A percentile compares a stretch with the other conserved stretches of the same genome.
Conservation (phyloP, 2,113 vertebrate species). For the Ceyx melanurus region DNA sequence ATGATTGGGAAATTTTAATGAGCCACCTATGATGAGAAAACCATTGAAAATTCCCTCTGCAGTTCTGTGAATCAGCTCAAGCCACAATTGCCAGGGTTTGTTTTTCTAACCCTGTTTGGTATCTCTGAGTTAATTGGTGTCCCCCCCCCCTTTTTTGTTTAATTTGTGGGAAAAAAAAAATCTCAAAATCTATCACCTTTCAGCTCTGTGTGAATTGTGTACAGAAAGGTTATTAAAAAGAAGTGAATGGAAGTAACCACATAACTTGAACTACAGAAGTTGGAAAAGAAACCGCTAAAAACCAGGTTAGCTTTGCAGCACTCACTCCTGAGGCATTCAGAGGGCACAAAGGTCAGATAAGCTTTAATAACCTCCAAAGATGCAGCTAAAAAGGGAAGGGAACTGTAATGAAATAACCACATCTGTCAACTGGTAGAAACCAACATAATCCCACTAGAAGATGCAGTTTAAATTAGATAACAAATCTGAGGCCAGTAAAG, state of each 20-base stretch:
- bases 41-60: conserved; percentile 35
- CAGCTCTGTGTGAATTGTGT: conserved; percentile 27
- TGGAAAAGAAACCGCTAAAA: conserved; percentile 57
- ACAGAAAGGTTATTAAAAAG: conserved; percentile 60
- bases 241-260: conserved; percentile 60
- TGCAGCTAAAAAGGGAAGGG: conserved; percentile 52
- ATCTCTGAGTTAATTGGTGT: conserved; percentile 50
- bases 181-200: conserved; percentile 32
- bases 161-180: background rate
- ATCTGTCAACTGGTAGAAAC: conserved; percentile 49
- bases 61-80: conserved; percentile 37
- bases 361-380: conserved; percentile 53
- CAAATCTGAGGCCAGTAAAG: conserved; percentile 7
- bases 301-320: conserved; percentile 40
- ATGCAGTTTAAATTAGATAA: conserved; percentile 45
- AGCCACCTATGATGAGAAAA: conserved; percentile 51
- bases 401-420: conserved; percentile 53
- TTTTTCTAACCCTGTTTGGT: conserved; percentile 38
- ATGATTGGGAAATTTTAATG: conserved; percentile 70
- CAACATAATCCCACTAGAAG: conserved; percentile 40
- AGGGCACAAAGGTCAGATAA: conserved; percentile 55
- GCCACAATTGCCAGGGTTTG: conserved; percentile 43
- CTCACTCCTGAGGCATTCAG: conserved; percentile 61
- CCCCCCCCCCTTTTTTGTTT: background rate
- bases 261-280: conserved; percentile 33